Evolutionary conservation across 2,797 vertebrate genomes (phyloP).

Genomic region (Chrysolophus pictus): DNA sequence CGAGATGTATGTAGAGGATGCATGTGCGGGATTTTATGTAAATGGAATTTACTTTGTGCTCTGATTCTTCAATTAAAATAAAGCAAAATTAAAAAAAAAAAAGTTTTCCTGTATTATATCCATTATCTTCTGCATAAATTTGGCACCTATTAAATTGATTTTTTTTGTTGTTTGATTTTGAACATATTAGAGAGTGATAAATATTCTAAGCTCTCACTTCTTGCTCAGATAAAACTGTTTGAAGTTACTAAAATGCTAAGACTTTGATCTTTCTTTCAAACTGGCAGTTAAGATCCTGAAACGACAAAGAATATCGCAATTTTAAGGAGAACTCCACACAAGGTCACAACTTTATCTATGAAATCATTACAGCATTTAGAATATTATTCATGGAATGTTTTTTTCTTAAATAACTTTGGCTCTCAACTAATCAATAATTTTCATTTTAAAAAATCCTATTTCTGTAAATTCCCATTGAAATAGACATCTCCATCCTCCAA

Average conservation of each 20-base stretch:
- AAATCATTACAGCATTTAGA: not conserved
- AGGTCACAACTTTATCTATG: not conserved
- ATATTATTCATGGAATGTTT: not conserved
- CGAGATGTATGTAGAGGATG: not conserved
- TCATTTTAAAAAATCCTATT: not conserved
- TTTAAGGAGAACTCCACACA: constrained; percentile 16
- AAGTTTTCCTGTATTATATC: not conserved
- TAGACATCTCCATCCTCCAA: rapidly evolving
- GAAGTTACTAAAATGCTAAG: constrained; percentile 37
- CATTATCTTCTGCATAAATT: constrained; percentile 5
- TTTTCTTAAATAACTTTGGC: not conserved
- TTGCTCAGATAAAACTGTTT: constrained; percentile 33
- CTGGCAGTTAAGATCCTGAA: not conserved
- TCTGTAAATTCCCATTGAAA: not conserved
- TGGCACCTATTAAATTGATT: not conserved
- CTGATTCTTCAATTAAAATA: not conserved
- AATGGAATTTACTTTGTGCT: not conserved
- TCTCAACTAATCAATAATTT: not conserved
- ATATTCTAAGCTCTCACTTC: constrained; percentile 26
- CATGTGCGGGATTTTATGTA: not conserved
- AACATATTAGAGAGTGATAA: constrained; percentile 14
- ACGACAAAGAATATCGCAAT: not conserved
- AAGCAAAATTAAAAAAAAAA: not conserved
- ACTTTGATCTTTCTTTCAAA: constrained; percentile 38
- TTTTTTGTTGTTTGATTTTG: not conserved